phyloP scores from a whole-genome alignment of 1,140 invertebrate genomes.

The Drosophila burlai region DNA sequence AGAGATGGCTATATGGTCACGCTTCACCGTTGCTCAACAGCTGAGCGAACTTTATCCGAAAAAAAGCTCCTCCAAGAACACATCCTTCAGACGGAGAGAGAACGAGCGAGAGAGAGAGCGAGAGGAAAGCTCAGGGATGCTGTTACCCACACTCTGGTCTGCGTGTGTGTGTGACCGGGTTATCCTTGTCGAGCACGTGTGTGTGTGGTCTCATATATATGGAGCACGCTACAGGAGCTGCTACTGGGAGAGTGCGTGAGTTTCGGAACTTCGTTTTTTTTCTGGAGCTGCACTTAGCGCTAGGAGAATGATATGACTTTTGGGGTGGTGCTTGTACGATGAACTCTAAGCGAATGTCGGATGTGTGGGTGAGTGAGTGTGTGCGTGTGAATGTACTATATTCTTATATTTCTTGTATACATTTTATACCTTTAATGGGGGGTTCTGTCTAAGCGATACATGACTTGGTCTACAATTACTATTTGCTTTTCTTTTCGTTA shows the following conservation, averaged over 20 bases:
- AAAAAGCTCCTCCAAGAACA: conserved; percentile 16
- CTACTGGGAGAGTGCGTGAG: conserved; percentile 35
- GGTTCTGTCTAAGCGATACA: conserved; percentile 35
- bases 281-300: conserved; percentile 44
- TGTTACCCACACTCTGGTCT: conserved; percentile 38
- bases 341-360: conserved; percentile 29
- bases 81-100: conserved; percentile 21
- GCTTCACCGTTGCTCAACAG: conserved; percentile 29
- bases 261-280: conserved; percentile 15
- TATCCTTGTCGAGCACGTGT: conserved; percentile 44
- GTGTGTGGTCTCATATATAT: conserved; percentile 44
- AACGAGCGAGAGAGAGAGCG: background rate
- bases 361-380: conserved; percentile 11
- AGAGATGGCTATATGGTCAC: conserved; percentile 31
- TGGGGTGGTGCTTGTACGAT: conserved; percentile 20
- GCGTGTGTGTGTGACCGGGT: conserved; percentile 58
- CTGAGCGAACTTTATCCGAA: conserved; percentile 41
- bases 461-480: conserved; percentile 32
- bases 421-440: conserved; percentile 6
- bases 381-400: conserved; percentile 37
- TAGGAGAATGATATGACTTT: conserved; percentile 43
- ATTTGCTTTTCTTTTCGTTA: conserved; percentile 51
- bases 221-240: conserved; percentile 36
- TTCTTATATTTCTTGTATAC: conserved; percentile 25
- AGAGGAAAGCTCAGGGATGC: conserved; percentile 33